A percentile compares a stretch with the other conserved stretches of the same genome.
Conservation (phyloP, 2,797 vertebrate genomes). For the Leptoclinus maculatus region DNA sequence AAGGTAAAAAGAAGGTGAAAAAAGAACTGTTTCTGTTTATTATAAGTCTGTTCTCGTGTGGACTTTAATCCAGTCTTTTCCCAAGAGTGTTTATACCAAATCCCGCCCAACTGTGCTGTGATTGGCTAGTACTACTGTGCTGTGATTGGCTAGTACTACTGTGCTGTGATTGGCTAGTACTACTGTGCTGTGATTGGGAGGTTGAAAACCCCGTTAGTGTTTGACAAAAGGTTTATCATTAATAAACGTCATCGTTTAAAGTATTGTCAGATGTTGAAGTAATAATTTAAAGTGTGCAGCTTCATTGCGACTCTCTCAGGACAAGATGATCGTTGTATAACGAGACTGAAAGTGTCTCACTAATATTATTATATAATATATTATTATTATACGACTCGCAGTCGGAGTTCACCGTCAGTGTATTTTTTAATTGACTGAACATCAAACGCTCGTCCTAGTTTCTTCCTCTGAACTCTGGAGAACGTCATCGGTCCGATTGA, state of each 20-base stretch:
- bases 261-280: background rate
- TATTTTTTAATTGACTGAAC: conserved; percentile 30
- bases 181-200: too few relatives aligned
- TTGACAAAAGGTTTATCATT: too few relatives aligned
- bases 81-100: too few relatives aligned
- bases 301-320: background rate
- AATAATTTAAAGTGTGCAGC: background rate
- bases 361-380: background rate
- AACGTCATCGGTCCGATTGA: conserved; percentile 47
- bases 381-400: background rate
- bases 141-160: too few relatives aligned
- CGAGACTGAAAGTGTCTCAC: background rate
- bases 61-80: background rate
- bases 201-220: too few relatives aligned
- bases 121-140: too few relatives aligned
- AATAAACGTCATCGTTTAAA: background rate
- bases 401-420: background rate
- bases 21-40: background rate
- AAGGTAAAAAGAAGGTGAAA: too few relatives aligned
- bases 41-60: background rate
- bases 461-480: conserved; percentile 33
- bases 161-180: too few relatives aligned
- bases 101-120: too few relatives aligned
- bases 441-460: conserved; percentile 17
- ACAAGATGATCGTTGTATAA: background rate